Evolutionary conservation across 1,140 invertebrate species (phyloP), one percentile per base, ranked within the genome.

Genomic region (Pemphigus obesinymphae): DNA sequence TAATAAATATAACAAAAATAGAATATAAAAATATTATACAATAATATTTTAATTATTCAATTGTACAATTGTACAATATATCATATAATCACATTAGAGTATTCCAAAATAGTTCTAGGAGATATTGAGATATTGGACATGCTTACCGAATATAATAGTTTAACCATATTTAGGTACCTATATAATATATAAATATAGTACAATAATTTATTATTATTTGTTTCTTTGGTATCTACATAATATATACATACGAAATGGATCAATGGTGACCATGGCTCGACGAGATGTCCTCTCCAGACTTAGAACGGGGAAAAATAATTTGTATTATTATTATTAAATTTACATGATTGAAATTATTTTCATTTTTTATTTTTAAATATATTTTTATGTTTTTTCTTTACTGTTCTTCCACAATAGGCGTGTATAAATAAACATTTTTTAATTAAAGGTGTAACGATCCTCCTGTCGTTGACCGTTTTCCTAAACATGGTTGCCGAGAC

Each of bases 391-490:
- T 58, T 78, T 13, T 17, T 73, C 26, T 10, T 63, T 3, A 45
- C 45, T 48, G n/a, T 17, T 81, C 48, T 48, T n/a, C 40, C 13
- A 45, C 17, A 50, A 53, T 45, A 70, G 72, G 31, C 31, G 23
- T 58, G n/a, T n/a, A n/a, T 78, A 78, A 58, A 55, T 78, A 40
- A 63, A 31, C 63, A 15, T 80, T 40, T 40, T 86, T 85, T 85
- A 84, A 86, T 86, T 88, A 85, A 89, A 94, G 93, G 93, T 87
- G 93, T 95, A 84, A 95, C 94, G 85, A 95, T 96, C 88, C 91
- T 96, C 85, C 91, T 96, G 87, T 95, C 94, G 86, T 90, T 96
- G 87, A 95, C 94, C 87, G 94, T 96, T 86, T 96, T 96, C 89
- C 92, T 95, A 89, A 91, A 96, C 87, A 92, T 96, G 89, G 90